A percentile compares a stretch with the other conserved stretches of the same genome.
phyloP scores from a whole-genome alignment of 1,140 invertebrate species.

The Ips typographus region DNA sequence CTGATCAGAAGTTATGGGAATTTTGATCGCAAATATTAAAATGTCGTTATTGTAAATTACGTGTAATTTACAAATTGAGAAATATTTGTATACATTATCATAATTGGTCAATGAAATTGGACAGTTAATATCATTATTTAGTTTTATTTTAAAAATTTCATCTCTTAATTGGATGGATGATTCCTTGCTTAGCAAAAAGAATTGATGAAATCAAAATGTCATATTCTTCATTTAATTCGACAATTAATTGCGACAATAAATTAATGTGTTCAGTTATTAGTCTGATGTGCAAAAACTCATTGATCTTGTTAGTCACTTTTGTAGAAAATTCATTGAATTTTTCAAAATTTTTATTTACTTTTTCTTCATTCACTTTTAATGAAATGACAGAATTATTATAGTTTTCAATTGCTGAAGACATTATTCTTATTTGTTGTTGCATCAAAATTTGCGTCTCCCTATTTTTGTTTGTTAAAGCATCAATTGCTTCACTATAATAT shows the following conservation, averaged over 20 bases:
- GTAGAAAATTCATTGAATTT: constrained; percentile 6
- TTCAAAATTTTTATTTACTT: constrained; percentile 4
- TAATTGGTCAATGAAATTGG: constrained; percentile 1
- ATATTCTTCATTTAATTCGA: constrained; percentile 29
- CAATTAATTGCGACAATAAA: constrained; percentile 21
- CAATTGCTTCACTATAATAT: constrained; percentile 42
- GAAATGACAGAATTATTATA: background rate
- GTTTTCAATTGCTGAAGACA: constrained; percentile 10
- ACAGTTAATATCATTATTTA: constrained; percentile 19
- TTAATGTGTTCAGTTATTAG: constrained; percentile 6
- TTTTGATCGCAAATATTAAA: constrained; percentile 12
- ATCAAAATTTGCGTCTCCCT: constrained; percentile 28
- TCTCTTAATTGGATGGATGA: constrained; percentile 29
- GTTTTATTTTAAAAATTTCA: constrained; percentile 12
- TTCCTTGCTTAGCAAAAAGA: constrained; percentile 34
- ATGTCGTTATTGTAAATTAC: constrained; percentile 10
- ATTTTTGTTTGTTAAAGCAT: constrained; percentile 28
- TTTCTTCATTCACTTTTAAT: constrained; percentile 3
- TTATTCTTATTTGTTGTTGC: constrained; percentile 35
- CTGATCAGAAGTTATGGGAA: constrained; percentile 1
- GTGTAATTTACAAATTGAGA: constrained; percentile 5
- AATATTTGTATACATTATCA: constrained; percentile 19
- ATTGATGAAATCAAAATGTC: constrained; percentile 26
- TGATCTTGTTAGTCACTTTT: constrained; percentile 3
- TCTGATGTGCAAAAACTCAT: background rate